Evolutionary conservation across 2,113 vertebrate genomes (phyloP).

Genomic region (Burhinus oedicnemus): DNA sequence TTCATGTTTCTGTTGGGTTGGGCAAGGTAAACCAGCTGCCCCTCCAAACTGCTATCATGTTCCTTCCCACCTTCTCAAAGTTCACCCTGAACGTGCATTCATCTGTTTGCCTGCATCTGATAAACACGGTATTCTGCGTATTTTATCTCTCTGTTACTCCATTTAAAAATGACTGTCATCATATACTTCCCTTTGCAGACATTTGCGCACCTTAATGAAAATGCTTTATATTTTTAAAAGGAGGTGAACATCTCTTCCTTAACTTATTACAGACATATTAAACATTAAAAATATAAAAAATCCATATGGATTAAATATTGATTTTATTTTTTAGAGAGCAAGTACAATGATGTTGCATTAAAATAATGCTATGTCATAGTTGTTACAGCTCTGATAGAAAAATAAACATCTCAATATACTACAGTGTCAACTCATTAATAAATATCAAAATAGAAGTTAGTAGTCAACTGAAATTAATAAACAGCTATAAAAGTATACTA

Average conservation of each 20-base stretch:
- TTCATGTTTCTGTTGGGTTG: not conserved
- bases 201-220: not conserved
- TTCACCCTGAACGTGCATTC: not conserved
- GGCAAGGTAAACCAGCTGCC: not conserved
- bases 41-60: not conserved
- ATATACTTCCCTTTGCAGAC: not conserved
- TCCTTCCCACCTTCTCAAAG: not conserved
- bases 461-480: conserved; percentile 71
- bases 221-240: not conserved
- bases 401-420: conserved; percentile 76
- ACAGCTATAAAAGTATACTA: conserved; percentile 58
- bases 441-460: conserved; percentile 76
- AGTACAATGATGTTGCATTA: conserved; percentile 68
- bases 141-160: not conserved
- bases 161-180: not conserved
- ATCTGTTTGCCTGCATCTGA: not conserved
- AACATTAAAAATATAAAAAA: conserved; percentile 31
- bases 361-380: conserved; percentile 68
- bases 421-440: conserved; percentile 76
- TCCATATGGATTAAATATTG: conserved; percentile 37
- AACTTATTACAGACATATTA: not conserved
- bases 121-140: not conserved
- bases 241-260: not conserved
- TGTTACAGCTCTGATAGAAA: conserved; percentile 76
- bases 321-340: conserved; percentile 69